Evolutionary conservation across 30 jellyfish, hydroid and myxozoan genomes (phyloP).

Genomic region (Cassiopea xamachana): DNA sequence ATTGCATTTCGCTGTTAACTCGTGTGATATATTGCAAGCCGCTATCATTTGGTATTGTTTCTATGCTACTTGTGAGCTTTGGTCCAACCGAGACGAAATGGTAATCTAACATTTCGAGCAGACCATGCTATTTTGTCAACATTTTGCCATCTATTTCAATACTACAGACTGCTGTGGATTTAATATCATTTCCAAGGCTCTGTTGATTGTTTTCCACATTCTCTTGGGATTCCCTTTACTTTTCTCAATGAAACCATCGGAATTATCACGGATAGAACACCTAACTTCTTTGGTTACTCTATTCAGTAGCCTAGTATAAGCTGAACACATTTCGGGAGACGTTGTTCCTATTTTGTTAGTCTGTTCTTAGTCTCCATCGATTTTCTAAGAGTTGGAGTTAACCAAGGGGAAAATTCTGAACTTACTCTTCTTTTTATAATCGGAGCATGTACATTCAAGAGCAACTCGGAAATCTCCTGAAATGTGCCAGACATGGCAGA

Average conservation of each 20-base stretch:
- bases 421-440: conserved; percentile 59
- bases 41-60: conserved; percentile 65
- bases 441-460: conserved; percentile 65
- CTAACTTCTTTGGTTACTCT: conserved; percentile 43
- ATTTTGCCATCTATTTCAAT: conserved; percentile 49
- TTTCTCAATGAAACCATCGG: conserved; percentile 50
- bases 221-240: conserved; percentile 40
- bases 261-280: conserved; percentile 41
- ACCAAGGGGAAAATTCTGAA: conserved; percentile 66
- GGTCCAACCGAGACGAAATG: conserved; percentile 67
- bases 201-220: conserved; percentile 61
- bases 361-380: conserved; percentile 64
- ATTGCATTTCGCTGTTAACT: conserved; percentile 55
- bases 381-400: conserved; percentile 59
- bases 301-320: conserved; percentile 52
- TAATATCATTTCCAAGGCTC: conserved; percentile 37
- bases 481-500: conserved; percentile 49
- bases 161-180: conserved; percentile 42
- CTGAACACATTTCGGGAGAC: conserved; percentile 67
- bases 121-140: conserved; percentile 58
- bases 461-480: conserved; percentile 50
- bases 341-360: conserved; percentile 50
- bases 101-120: conserved; percentile 51
- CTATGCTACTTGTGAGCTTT: conserved; percentile 59
- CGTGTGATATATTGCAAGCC: conserved; percentile 67